These are phyloP conservation scores for Phaenicophaeus curvirostris DNA, from an alignment of 2,797 vertebrate genomes.

Conservation along the genomic window DNA sequence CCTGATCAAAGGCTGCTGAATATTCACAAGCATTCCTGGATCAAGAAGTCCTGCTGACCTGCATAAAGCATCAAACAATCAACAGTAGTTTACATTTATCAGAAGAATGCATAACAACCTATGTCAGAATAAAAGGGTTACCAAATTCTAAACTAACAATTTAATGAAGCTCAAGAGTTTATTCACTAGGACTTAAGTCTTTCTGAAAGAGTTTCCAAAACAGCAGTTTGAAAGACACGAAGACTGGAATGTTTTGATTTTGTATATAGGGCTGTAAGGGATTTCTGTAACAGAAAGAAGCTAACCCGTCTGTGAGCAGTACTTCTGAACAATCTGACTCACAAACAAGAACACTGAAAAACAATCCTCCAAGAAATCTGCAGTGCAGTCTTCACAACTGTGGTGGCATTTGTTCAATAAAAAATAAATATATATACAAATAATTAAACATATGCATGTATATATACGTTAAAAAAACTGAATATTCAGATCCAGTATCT, in stretches of 20 bases:
- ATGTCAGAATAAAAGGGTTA: neutral
- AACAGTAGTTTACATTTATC: neutral
- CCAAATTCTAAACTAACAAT: neutral
- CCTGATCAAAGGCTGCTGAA: conserved; percentile 95
- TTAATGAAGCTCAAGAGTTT: neutral
- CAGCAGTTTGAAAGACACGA: neutral
- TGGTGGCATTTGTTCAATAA: too few species aligned
- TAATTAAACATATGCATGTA: too few species aligned
- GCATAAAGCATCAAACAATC: conserved; percentile 52
- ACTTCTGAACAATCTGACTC: too few species aligned
- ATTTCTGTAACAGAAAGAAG: too few species aligned
- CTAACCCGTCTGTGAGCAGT: too few species aligned
- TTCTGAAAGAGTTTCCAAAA: neutral
- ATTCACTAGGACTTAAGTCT: neutral
- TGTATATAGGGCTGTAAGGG: too few species aligned
- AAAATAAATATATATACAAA: too few species aligned
- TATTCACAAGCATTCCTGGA: conserved; percentile 97
- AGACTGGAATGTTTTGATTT: too few species aligned
- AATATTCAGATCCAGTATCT: neutral
- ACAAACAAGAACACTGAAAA: too few species aligned
- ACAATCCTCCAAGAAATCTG: too few species aligned
- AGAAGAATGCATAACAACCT: neutral
- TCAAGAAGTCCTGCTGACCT: conserved; percentile 89
- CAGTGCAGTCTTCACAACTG: too few species aligned
- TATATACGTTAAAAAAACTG: too few species aligned